Base-by-base conservation (phyloP, 2,797 vertebrate species). In the Chaenodraco wilsoni region DNA sequence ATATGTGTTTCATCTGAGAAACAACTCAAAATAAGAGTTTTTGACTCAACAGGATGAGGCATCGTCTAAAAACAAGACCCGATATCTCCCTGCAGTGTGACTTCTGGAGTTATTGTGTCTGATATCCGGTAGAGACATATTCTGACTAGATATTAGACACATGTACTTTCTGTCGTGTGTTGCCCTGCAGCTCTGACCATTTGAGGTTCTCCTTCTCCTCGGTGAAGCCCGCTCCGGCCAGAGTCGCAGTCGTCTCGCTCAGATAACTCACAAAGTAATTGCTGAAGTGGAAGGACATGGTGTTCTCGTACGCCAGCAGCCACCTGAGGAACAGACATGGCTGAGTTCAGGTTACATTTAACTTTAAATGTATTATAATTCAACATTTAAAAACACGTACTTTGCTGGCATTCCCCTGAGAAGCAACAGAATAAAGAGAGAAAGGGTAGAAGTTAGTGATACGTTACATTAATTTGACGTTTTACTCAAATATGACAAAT, bases 211-310 rank as follows among this genome's bases (percentile, higher is more conserved):
- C 97, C 67, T 98, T 98, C 82, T 96, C 94, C 75, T 96, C 95
- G 0, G 93, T 94, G 89, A 96, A 97, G 17, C 97, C 97, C 0
- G 95, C 93, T 9, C 97, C 97, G 0, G 97, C 95, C 76, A 98
- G 86, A 1, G 95, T 96, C 1, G 95, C 81, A 0, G 96, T 98
- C 16, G 96, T 96, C 85, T 98, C 97, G 0, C 97, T 96, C 65
- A 98, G 89, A 77, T 96, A 98, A 48, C 96, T 95, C 21, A 98
- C 96, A 79, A 98, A 98, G 84, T 96, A 98, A 85, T 97, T 98
- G 87, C 97, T 98, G 91, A 97, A 98, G 95, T 97, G 97, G 91
- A 98, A 98, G 43, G 97, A 98, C 74, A 95, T 89, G 0, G 95
- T 95, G 78, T 96, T 97, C 92, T 98, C 96, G 0, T 97, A 98